Evolutionary conservation across 2,113 vertebrate genomes (phyloP), one percentile per base, ranked within the genome.

Genomic region (Corythoichthys haematopterus): DNA sequence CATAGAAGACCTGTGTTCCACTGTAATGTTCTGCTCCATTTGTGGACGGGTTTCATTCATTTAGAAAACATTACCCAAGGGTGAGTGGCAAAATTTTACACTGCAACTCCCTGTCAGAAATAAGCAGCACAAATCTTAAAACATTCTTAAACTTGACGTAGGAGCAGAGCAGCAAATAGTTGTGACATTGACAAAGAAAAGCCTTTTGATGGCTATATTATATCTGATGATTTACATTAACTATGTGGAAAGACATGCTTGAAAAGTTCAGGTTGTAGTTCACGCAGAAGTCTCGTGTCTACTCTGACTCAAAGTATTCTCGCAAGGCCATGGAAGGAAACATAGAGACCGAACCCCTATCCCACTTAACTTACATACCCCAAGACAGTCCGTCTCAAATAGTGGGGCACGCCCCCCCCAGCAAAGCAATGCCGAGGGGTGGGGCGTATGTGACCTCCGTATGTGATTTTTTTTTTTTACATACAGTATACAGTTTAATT

Each of bases 21-120:
- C 15, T 52, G 47, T 13, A 5, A 50, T 36, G 14, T 64, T 64
- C 33, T 48, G 62, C 33, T 50, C 13, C 46, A 16, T 50, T 48
- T 64, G 46, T 50, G 46, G 61, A 28, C 28, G 8, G 4, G 43
- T 64, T 64, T 64, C 33, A 43, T 60, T 61, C 58, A 43, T 64
- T 64, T 46, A 36, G 28, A 50, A 50, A 48, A 36, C 12, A 16
- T 20, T 12, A 43, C 58, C 38, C 38, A 12, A 20, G 58, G 58
- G 16, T 45, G n/a, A 61, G 36, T 11, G 37, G 38, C n/a, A 45
- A 43, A 8, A 15, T 16, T 64, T 36, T 11, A 4, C 62, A 10
- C 28, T 4, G 46, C 45, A 48, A 64, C 43, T 38, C 4, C 9
- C 3, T 43, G 58, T 43, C 38, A 43, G 57, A n/a, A 40, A 38